Evolutionary conservation across 2,888 invertebrate genomes (phyloP).

Genomic region (Plemyria rubiginata): DNA sequence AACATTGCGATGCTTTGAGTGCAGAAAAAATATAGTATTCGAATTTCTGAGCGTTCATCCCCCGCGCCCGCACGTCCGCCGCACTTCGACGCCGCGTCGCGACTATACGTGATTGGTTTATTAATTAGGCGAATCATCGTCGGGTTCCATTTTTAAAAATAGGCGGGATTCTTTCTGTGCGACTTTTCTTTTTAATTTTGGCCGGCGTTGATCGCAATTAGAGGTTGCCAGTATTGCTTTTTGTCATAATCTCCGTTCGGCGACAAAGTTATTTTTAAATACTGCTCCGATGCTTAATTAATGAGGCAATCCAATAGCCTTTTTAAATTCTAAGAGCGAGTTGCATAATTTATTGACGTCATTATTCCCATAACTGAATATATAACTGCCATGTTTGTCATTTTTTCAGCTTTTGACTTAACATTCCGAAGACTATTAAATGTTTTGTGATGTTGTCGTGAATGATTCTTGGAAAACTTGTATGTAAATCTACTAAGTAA

Average conservation of each 20-base stretch:
- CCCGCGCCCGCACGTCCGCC: conserved; percentile 83
- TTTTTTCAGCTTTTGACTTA: conserved; percentile 10
- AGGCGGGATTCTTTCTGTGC: conserved; percentile 83
- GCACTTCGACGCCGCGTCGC: conserved; percentile 83
- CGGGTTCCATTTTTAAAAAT: conserved; percentile 82
- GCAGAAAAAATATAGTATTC: conserved; percentile 83
- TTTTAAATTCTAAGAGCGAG: conserved; percentile 45
- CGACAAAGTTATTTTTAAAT: conserved; percentile 66
- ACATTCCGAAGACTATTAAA: not conserved
- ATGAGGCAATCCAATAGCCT: conserved; percentile 55
- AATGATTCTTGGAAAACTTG: not conserved
- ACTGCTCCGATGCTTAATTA: conserved; percentile 61
- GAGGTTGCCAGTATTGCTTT: conserved; percentile 73
- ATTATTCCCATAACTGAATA: conserved; percentile 31
- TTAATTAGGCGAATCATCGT: conserved; percentile 85
- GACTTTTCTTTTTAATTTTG: conserved; percentile 83
- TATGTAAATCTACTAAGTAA: no score
- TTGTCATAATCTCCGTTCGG: conserved; percentile 70
- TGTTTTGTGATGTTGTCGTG: not conserved
- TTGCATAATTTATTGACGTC: conserved; percentile 41
- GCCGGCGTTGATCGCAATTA: conserved; percentile 82
- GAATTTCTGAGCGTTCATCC: conserved; percentile 83
- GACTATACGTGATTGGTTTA: conserved; percentile 85
- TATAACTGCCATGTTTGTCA: conserved; percentile 1
- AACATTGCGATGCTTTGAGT: conserved; percentile 76